Evolutionary conservation across 1,140 invertebrate genomes (phyloP), one percentile per base, ranked within the genome.

Genomic region (Drosophila lacteicornis): DNA sequence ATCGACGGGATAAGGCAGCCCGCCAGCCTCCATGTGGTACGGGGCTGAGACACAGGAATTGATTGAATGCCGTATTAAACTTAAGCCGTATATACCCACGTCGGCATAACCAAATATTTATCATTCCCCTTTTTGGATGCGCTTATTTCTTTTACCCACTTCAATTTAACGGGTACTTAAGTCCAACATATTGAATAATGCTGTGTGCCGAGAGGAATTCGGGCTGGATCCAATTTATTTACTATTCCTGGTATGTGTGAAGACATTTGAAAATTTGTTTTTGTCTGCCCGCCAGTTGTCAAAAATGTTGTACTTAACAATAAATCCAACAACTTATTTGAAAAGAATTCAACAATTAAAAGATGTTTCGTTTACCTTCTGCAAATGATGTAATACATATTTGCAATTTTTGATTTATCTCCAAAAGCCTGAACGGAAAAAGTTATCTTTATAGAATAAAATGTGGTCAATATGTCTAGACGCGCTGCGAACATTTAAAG

Each of bases 41-140:
- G 58, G 43, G 45, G 40, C 22, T 50, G 65, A 19, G 38, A 33
- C 46, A 59, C 58, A 62, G 59, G 71, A 90, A 88, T 78, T 88
- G 80, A 88, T 88, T 88, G 84, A 88, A 80, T 76, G 84, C 47
- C 84, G 84, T 62, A 88, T 88, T 88, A 83, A 88, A 77, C 82
- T 77, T 87, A 86, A 86, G 75, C 82, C 82, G 80, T 47, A 17
- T 68, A 68, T 47, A 60, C 56, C 61, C 56, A 61, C 71, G 62
- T 38, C 45, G 55, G 12, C 69, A 73, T 49, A 74, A 73, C 55
- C 56, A 74, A 73, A 74, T 68, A 74, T 75, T 75, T 75, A 74
- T 63, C 59, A 56, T 75, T 42, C 36, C 56, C 46, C 50, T 33
- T 67, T 75, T 76, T 30, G 30, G 19, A 30, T 38, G 27, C 49